Base-by-base conservation (phyloP, 2,888 invertebrate species). In the Folsomia manolachei region DNA sequence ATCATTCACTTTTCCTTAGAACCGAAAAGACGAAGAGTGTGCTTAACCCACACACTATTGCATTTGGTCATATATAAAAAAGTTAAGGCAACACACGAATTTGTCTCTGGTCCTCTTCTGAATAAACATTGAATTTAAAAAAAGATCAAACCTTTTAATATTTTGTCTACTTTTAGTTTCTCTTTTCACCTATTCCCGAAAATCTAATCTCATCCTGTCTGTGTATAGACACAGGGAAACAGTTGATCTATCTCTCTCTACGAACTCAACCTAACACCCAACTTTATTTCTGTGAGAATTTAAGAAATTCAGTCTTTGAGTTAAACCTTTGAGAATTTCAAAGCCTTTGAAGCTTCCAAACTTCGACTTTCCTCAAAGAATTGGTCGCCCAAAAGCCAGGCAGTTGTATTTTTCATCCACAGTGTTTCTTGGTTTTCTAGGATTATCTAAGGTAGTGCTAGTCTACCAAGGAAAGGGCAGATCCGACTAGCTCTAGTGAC, bases 401-500 rank as follows among this genome's bases (percentile, higher is more conserved):
- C n/a, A n/a, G n/a, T n/a, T n/a, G n/a, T n/a, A n/a, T n/a, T n/a
- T n/a, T n/a, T n/a, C n/a, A 39, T 39, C 4, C 7, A 39, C 39
- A 14, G 14, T n/a, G 4, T n/a, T n/a, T n/a, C 21, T 60, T 60
- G 60, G 60, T 60, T 60, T 21, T n/a, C 60, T n/a, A 51, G 51
- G 51, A 21, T 60, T 60, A 60, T 7, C n/a, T n/a, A 60, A 4
- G 14, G 51, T 51, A 51, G n/a, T 60, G 7, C 60, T 60, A 4
- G 19, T 21, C 21, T 19, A 7, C 60, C 21, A 4, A 60, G 60
- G n/a, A n/a, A 21, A 60, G n/a, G n/a, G n/a, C n/a, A n/a, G n/a
- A n/a, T n/a, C n/a, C n/a, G n/a, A n/a, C n/a, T n/a, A 60, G 60
- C 19, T 19, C 60, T 60, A 52, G 23, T 7, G 53, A 70, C 65